phyloP scores from a whole-genome alignment of 2,888 invertebrate species.

The Megalurothrips usitatus region DNA sequence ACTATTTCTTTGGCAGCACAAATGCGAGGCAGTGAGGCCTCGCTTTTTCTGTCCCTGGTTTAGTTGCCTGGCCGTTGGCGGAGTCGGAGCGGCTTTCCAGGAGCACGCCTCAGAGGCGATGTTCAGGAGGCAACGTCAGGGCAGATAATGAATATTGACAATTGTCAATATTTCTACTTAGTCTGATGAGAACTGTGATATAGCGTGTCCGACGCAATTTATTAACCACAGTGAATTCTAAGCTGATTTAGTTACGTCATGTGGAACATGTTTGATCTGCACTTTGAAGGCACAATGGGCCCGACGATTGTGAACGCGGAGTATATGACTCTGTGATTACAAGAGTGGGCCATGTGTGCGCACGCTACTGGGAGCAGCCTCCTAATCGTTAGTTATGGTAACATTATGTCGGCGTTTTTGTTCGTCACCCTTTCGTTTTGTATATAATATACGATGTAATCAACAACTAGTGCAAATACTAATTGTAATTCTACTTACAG shows the following conservation, averaged over 20 bases:
- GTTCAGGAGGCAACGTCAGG: background rate
- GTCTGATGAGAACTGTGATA: conserved; percentile 26
- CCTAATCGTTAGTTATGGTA: background rate
- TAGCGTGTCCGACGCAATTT: conserved; percentile 10
- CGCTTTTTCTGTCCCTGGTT: background rate
- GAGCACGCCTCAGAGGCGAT: background rate
- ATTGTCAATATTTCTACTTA: conserved; percentile 8
- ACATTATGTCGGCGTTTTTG: background rate
- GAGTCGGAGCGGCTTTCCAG: background rate
- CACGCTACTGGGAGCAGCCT: too few relatives aligned
- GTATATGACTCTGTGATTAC: too few relatives aligned
- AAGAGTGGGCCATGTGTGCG: too few relatives aligned
- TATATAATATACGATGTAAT: conserved; percentile 5
- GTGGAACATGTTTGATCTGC: too few relatives aligned
- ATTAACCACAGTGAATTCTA: background rate
- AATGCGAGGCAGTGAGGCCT: background rate
- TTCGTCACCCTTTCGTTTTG: conserved; percentile 4
- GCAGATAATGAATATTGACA: background rate
- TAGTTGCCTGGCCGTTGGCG: background rate
- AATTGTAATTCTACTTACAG: conserved; percentile 16
- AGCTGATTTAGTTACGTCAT: background rate
- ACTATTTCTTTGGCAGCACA: background rate
- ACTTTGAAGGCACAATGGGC: too few relatives aligned
- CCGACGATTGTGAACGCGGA: too few relatives aligned
- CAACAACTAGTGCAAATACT: conserved; percentile 16